phyloP scores from a whole-genome alignment of 2,888 invertebrate species.

The Charanyca ferruginea region DNA sequence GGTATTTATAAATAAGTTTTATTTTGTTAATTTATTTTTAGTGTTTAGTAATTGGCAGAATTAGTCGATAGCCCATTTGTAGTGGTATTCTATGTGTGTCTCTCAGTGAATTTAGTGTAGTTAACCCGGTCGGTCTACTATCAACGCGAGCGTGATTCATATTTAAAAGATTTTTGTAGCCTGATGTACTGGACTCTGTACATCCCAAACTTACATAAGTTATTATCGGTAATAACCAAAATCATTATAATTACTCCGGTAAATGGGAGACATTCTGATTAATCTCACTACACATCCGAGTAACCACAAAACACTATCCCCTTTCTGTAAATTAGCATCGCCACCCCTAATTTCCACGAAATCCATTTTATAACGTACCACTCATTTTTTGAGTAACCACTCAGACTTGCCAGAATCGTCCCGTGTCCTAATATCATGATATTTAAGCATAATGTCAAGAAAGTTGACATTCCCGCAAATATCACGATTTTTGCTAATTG shows the following conservation, averaged over 20 bases:
- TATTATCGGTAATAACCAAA: too few species aligned
- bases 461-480: constrained; percentile 77
- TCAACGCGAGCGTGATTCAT: too few species aligned
- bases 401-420: constrained; percentile 27
- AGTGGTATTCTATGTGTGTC: too few species aligned
- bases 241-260: too few species aligned
- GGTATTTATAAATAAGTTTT: constrained; percentile 1
- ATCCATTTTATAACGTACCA: neutral
- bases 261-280: too few species aligned
- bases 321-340: constrained; percentile 10
- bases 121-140: too few species aligned
- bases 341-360: constrained; percentile 35
- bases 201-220: too few species aligned
- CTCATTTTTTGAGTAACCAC: constrained; percentile 37
- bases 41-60: neutral
- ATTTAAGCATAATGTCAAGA: constrained; percentile 74
- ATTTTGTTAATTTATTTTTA: constrained; percentile 1
- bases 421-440: constrained; percentile 66
- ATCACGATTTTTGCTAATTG: constrained; percentile 59
- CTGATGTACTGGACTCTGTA: too few species aligned
- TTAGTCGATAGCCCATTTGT: neutral
- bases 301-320: neutral
- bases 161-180: too few species aligned
- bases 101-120: too few species aligned
- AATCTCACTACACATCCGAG: neutral